phyloP scores from a whole-genome alignment of 2,797 vertebrate species.

The Micrastur ruficollis region DNA sequence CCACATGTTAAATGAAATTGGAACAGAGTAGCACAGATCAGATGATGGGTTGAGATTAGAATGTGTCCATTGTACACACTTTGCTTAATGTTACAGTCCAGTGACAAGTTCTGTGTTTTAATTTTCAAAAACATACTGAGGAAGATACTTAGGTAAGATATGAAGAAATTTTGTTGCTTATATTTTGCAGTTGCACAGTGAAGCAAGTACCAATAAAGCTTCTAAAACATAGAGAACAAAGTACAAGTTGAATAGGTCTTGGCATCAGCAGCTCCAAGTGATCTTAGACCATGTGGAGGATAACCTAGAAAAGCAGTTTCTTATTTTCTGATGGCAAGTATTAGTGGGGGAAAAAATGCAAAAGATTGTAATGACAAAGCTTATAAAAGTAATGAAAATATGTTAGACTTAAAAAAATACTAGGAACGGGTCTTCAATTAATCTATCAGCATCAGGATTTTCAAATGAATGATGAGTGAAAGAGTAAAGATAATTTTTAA shows the following conservation, averaged over 20 bases:
- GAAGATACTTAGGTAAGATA: not conserved
- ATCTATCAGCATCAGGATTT: not conserved
- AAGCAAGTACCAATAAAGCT: not conserved
- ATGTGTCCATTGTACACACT: not conserved
- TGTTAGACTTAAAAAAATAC: not conserved
- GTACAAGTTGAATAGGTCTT: not conserved
- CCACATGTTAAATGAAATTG: not conserved
- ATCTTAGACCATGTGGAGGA: not conserved
- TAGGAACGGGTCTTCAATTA: not conserved
- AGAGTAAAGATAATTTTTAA: not conserved
- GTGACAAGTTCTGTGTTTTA: not conserved
- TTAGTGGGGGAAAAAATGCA: not conserved
- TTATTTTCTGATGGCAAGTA: not conserved
- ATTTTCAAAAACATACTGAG: not conserved
- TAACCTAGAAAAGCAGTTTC: not conserved
- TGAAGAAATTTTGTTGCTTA: not conserved
- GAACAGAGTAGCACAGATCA: not conserved
- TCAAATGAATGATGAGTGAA: not conserved
- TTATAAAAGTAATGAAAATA: not conserved
- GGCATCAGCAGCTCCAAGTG: not conserved
- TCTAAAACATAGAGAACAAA: not conserved
- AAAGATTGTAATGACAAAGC: not conserved
- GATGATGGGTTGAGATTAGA: not conserved
- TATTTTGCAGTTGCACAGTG: not conserved
- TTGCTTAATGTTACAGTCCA: not conserved